Base-by-base conservation (phyloP, 2,888 invertebrate species). In the Odiellus spinosus region DNA sequence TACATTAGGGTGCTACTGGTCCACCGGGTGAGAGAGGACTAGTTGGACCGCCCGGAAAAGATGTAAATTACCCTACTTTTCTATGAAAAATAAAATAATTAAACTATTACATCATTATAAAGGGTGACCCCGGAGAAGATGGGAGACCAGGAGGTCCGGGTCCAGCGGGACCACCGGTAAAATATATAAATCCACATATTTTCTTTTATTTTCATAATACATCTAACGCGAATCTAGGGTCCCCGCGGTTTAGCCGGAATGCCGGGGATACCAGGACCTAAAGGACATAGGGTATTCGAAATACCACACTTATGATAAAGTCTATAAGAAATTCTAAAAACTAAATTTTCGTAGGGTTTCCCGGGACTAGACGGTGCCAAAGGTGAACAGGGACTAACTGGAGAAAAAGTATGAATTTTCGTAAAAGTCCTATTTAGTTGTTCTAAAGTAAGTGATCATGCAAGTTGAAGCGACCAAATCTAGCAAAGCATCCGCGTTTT, bases 241-340 rank as follows among this genome's bases (percentile, higher is more conserved):
- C 72, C 79, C 0, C 71, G 84, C 55, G 87, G 87, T 1, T 64
- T 76, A 8, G 72, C 76, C 3, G 78, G 86, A 35, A 70, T 81
- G 65, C 82, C 84, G 0, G 85, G 85, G 1, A 67, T 84, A 4
- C 82, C 83, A 2, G 87, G 87, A 2, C 64, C 76, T 0, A 86
- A 86, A 66, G 86, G 86, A 0, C 85, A 86, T 63, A 72, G 82
- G 43, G 86, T 58, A 50, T 48, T n/a, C 8, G 3, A 20, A 32
- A 21, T 2, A 15, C 8, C 34, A 2, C 36, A 35, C 20, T 45
- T 14, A 18, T 35, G 15, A 2, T 38, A 38, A 12, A 17, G 10
- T 38, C 38, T 38, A 2, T 17, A 38, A 10, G 35, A 17, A n/a
- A 3, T 4, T 12, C 12, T 44, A 48, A 12, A 5, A n/a, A 38